These are phyloP conservation scores for Seira musarum DNA, from an alignment of 2,888 invertebrate genomes.

Conservation along the genomic window DNA sequence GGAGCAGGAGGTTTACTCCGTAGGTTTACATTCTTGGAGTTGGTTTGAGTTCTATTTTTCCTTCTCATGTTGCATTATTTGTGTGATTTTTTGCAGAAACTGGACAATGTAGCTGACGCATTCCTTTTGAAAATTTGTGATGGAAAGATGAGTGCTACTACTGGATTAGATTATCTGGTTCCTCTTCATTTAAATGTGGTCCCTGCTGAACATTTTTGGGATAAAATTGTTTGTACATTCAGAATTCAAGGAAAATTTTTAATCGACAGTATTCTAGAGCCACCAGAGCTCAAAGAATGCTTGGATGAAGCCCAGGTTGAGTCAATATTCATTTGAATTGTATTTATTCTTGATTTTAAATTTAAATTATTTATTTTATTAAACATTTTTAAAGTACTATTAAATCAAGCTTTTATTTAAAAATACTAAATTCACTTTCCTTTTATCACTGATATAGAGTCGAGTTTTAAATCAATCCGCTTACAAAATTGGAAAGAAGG, in stretches of 20 bases:
- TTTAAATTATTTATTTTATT: slow-evolving; percentile 1
- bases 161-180: slow-evolving; percentile 64
- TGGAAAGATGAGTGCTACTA: slow-evolving; percentile 63
- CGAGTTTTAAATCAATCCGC: slow-evolving; percentile 66
- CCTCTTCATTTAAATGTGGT: slow-evolving; percentile 62
- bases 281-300: slow-evolving; percentile 64
- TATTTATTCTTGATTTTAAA: background rate
- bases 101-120: slow-evolving; percentile 63
- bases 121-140: slow-evolving; percentile 65
- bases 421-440: background rate
- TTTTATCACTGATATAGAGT: slow-evolving; percentile 35
- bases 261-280: slow-evolving; percentile 64
- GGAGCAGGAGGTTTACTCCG: slow-evolving; percentile 65
- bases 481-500: slow-evolving; percentile 58
- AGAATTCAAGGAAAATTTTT: slow-evolving; percentile 66
- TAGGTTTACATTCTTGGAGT: slow-evolving; percentile 21
- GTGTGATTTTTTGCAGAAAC: slow-evolving; percentile 46
- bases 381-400: background rate
- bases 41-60: background rate
- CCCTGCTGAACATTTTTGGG: slow-evolving; percentile 63
- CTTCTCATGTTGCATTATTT: background rate
- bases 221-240: slow-evolving; percentile 66
- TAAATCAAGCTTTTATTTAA: no score
- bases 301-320: slow-evolving; percentile 66
- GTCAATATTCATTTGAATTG: no score